Evolutionary conservation across 1,140 invertebrate species (phyloP).

Genomic region (Drosophila quadrilineata): DNA sequence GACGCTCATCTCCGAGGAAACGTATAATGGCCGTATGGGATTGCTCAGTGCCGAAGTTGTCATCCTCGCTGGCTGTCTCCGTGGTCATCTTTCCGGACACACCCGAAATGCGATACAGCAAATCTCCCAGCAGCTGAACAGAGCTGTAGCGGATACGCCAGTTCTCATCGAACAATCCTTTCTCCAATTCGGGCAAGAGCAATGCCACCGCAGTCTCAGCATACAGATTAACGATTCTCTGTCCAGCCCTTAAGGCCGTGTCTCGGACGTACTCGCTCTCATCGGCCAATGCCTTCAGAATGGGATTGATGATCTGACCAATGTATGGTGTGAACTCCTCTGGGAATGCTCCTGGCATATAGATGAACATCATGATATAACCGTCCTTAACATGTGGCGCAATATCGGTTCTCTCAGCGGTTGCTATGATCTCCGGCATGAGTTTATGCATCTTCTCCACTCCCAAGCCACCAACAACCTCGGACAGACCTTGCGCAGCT

Average conservation of each 20-base stretch:
- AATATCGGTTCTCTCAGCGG: constrained; percentile 96
- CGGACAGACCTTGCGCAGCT: constrained; percentile 97
- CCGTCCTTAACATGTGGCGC: constrained; percentile 99
- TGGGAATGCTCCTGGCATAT: constrained; percentile 98
- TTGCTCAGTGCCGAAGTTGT: constrained; percentile 99
- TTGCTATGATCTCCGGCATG: constrained; percentile 99
- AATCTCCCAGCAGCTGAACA: constrained; percentile 97
- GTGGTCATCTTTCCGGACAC: constrained; percentile 99
- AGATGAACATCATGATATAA: constrained; percentile 99
- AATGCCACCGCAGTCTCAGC: constrained; percentile 97
- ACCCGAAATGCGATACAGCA: constrained; percentile 97
- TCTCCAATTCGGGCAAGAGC: constrained; percentile 96
- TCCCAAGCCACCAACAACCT: constrained; percentile 97
- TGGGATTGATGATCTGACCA: constrained; percentile 98
- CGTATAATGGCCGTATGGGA: constrained; percentile 95
- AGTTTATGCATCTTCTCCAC: constrained; percentile 96
- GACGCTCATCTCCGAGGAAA: constrained; percentile 92
- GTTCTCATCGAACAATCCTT: constrained; percentile 97
- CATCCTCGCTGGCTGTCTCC: constrained; percentile 98
- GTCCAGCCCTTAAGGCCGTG: constrained; percentile 97
- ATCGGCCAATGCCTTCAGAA: constrained; percentile 98
- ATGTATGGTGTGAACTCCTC: constrained; percentile 98
- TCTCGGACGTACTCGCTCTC: constrained; percentile 99
- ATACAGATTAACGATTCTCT: constrained; percentile 97
- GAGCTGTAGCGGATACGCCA: constrained; percentile 99